A percentile compares a stretch with the other conserved stretches of the same genome.
phyloP scores from a whole-genome alignment of 2,888 invertebrate genomes.

The Stenichneumon culpator region DNA sequence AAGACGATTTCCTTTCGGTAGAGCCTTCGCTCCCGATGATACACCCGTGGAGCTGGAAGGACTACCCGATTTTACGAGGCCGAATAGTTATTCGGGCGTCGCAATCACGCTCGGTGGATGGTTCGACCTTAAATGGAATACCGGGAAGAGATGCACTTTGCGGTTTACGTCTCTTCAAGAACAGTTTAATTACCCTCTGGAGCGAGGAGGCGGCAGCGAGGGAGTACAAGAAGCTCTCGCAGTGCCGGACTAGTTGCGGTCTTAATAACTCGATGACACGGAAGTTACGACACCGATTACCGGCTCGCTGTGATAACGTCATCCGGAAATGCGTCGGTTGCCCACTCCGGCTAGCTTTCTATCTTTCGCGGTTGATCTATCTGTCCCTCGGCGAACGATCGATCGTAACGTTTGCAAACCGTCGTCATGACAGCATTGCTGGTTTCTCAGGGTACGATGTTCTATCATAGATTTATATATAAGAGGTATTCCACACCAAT shows the following conservation, averaged over 20 bases:
- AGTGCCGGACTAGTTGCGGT: slow-evolving; percentile 44
- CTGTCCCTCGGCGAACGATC: slow-evolving; percentile 25
- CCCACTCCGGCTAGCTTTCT: slow-evolving; percentile 42
- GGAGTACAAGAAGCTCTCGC: slow-evolving; percentile 20
- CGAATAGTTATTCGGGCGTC: slow-evolving; percentile 52
- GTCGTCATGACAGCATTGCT: slow-evolving; percentile 2
- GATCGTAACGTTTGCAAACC: slow-evolving; percentile 31
- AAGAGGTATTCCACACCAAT: no score
- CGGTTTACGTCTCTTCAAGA: slow-evolving; percentile 61
- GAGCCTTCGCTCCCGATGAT: slow-evolving; percentile 27
- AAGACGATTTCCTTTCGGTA: not conserved
- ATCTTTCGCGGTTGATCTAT: slow-evolving; percentile 44
- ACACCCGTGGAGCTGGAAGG: not conserved
- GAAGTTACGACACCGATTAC: slow-evolving; percentile 64
- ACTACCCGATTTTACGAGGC: slow-evolving; percentile 49
- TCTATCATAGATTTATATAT: no score
- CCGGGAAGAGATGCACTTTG: slow-evolving; percentile 41
- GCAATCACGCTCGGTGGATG: slow-evolving; percentile 29
- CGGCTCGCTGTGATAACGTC: slow-evolving; percentile 53
- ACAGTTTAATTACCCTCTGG: slow-evolving; percentile 61
- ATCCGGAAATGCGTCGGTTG: slow-evolving; percentile 52
- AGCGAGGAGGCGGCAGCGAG: slow-evolving; percentile 17
- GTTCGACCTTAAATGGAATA: slow-evolving; percentile 20
- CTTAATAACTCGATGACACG: slow-evolving; percentile 64
- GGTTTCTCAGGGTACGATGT: not conserved